These are phyloP conservation scores for Capitella teleta DNA, from an alignment of 1,140 invertebrate genomes.

Conservation along the genomic window DNA sequence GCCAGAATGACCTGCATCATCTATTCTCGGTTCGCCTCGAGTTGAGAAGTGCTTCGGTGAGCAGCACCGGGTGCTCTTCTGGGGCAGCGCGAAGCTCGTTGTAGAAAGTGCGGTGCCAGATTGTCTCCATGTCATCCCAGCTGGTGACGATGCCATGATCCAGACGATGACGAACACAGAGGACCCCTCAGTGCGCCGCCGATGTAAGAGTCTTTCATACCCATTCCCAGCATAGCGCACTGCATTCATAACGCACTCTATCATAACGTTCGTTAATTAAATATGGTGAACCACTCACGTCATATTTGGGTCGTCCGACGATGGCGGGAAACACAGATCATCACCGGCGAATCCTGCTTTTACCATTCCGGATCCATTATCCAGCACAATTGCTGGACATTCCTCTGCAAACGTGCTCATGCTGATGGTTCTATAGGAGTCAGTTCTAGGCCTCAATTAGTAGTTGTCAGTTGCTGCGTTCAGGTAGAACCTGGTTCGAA, in stretches of 20 bases:
- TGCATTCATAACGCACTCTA: conserved; percentile 77
- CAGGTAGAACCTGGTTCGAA: no score
- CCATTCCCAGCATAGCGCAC: conserved; percentile 43
- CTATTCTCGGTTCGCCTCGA: conserved; percentile 21
- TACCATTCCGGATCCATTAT: no score
- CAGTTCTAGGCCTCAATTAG: no score
- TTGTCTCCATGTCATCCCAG: conserved; percentile 21
- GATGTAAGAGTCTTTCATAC: no score
- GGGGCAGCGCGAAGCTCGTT: conserved; percentile 31
- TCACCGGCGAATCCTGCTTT: conserved; percentile 80
- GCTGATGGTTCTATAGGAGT: no score
- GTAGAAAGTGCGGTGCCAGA: conserved; percentile 20
- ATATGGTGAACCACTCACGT: no score
- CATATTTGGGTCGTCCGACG: conserved; percentile 66
- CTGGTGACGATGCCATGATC: conserved; percentile 18
- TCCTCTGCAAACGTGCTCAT: no score
- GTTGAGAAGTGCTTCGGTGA: conserved; percentile 26
- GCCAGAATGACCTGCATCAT: conserved; percentile 17
- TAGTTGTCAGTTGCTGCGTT: no score
- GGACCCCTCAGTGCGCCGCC: conserved; percentile 14
- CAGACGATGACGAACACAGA: conserved; percentile 16
- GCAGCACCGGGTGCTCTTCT: conserved; percentile 26
- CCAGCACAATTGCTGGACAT: no score
- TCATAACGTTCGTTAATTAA: no score
- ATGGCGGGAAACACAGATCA: conserved; percentile 80